phyloP scores from a whole-genome alignment of 2,888 invertebrate species.

The Eurytoma californica region DNA sequence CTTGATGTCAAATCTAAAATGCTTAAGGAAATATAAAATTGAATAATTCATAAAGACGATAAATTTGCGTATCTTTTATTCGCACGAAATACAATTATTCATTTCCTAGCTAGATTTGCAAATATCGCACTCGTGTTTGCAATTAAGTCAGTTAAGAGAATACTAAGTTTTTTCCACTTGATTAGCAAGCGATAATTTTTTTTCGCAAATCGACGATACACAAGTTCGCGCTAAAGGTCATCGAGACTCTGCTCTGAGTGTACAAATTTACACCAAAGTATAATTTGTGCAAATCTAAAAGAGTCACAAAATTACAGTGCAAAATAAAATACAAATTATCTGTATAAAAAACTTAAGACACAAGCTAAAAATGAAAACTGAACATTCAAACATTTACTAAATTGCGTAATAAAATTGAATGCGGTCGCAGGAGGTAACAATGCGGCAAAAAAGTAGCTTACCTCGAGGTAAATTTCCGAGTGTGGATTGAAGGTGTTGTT shows the following conservation, averaged over 20 bases:
- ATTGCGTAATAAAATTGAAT: neutral
- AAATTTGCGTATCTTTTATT: neutral
- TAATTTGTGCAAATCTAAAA: no score
- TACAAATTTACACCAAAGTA: no score
- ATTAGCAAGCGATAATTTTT: neutral
- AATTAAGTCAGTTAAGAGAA: neutral
- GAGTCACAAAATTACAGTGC: no score
- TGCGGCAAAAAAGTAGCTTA: conserved; percentile 72
- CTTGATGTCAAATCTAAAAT: conserved; percentile 14
- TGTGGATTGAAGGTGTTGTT: conserved; percentile 94
- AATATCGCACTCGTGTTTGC: neutral
- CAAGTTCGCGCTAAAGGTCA: neutral
- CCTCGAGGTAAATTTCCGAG: conserved; percentile 93
- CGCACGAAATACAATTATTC: neutral
- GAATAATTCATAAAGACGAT: neutral
- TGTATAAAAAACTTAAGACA: no score
- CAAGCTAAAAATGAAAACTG: no score
- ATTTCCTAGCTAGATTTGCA: no score
- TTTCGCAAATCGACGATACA: neutral
- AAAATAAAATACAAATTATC: no score
- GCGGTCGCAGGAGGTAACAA: conserved; percentile 16
- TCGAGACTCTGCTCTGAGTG: no score
- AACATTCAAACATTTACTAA: no score
- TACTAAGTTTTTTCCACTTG: conserved; percentile 1
- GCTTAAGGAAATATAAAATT: conserved; percentile 4